These are phyloP conservation scores for Cochlearius cochlearius DNA, from an alignment of 2,113 vertebrate species.

Conservation along the genomic window DNA sequence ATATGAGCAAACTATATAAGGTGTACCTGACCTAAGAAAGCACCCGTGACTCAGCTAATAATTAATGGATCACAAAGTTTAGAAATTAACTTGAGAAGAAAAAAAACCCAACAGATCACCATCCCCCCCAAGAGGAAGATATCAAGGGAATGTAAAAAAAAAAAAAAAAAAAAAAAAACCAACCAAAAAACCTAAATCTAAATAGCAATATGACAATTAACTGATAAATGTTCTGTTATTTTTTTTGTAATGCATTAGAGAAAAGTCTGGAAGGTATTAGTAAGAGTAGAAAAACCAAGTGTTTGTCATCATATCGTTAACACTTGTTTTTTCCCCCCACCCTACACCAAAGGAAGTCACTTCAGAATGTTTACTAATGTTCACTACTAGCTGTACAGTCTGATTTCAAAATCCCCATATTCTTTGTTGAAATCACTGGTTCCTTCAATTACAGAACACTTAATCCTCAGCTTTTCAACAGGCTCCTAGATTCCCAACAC, in stretches of 20 bases:
- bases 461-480: neutral
- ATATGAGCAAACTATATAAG: neutral
- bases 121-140: neutral
- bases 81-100: neutral
- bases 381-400: neutral
- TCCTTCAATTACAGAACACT: neutral
- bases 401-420: neutral
- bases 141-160: neutral
- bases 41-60: neutral
- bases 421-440: slow-evolving; percentile 28
- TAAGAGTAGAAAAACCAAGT: neutral
- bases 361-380: neutral
- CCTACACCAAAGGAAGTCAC: neutral
- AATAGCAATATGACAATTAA: neutral
- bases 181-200: neutral
- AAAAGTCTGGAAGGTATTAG: neutral
- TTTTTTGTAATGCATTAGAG: neutral
- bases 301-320: neutral
- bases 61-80: neutral
- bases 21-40: neutral
- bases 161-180: too few species aligned
- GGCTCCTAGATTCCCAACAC: neutral
- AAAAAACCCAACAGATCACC: neutral
- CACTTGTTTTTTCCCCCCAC: neutral
- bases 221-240: neutral